Evolutionary conservation across 2,888 invertebrate species (phyloP).

Genomic region (Arctia plantaginis): DNA sequence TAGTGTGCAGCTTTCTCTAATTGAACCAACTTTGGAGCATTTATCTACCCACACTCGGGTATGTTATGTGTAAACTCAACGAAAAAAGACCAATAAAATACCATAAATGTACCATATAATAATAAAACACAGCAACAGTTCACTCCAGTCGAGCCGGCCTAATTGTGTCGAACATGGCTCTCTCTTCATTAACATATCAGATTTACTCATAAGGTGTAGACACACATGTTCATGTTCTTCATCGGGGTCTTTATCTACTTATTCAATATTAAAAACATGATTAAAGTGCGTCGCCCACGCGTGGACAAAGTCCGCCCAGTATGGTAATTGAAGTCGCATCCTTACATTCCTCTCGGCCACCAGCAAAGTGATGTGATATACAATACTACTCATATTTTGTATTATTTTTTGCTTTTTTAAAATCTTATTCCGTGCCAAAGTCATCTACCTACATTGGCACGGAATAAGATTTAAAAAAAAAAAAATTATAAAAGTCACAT

Average conservation of each 20-base stretch:
- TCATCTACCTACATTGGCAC: not conserved
- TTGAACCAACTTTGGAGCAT: not conserved
- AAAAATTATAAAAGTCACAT: no score
- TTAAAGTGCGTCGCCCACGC: conserved; percentile 31
- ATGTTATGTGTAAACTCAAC: not conserved
- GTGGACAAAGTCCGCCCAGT: conserved; percentile 31
- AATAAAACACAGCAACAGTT: not conserved
- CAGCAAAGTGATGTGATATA: not conserved
- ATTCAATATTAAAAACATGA: not conserved
- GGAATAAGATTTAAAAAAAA: not conserved
- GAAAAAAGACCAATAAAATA: not conserved
- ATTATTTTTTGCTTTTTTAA: not conserved
- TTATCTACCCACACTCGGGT: not conserved
- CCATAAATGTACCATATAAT: not conserved
- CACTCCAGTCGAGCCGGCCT: no score
- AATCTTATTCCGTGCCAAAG: no score
- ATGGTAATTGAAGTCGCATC: conserved; percentile 42
- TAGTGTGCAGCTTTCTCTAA: not conserved
- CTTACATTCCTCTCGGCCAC: conserved; percentile 14
- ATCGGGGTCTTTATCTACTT: not conserved
- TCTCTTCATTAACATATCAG: not conserved
- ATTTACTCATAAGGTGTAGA: not conserved
- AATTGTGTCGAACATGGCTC: no score
- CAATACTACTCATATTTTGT: not conserved
- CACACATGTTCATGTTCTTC: not conserved